Conservation (phyloP, 2,888 invertebrate species). For the Tetragonula carbonaria region DNA sequence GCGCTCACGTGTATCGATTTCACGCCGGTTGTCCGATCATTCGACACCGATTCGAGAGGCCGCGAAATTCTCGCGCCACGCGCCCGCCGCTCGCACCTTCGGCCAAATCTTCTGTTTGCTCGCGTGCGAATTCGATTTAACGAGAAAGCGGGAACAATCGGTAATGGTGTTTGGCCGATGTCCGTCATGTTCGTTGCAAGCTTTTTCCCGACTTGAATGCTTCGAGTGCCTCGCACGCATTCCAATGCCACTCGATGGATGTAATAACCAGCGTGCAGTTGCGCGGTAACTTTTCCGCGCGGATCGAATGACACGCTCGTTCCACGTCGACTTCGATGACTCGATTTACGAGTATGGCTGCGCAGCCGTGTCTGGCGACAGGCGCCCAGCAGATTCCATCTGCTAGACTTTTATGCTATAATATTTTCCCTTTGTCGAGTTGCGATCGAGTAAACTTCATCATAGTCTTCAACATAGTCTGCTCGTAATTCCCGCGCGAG, state of each 20-base stretch:
- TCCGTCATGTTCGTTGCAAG: conserved; percentile 19
- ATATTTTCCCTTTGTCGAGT: conserved; percentile 9
- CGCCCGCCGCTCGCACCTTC: background rate
- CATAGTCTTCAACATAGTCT: no score
- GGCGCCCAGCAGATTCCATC: background rate
- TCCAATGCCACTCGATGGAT: background rate
- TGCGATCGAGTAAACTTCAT: background rate
- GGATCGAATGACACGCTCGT: conserved; percentile 12
- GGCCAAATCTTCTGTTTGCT: conserved; percentile 8
- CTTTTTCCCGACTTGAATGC: background rate
- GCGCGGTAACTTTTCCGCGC: conserved; percentile 11
- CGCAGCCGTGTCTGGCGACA: background rate
- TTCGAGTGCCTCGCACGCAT: background rate
- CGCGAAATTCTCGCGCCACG: conserved; percentile 21
- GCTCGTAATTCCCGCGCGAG: background rate
- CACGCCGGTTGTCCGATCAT: conserved; percentile 9
- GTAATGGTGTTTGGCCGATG: background rate
- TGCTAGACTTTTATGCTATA: background rate
- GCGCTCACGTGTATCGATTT: conserved; percentile 17
- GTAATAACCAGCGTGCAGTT: conserved; percentile 32
- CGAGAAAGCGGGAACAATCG: background rate
- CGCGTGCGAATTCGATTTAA: conserved; percentile 26
- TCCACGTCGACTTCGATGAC: conserved; percentile 10
- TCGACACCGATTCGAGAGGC: background rate
- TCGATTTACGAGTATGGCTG: conserved; percentile 12